Conservation (phyloP, 2,888 invertebrate genomes). For the Apamea sordens region DNA sequence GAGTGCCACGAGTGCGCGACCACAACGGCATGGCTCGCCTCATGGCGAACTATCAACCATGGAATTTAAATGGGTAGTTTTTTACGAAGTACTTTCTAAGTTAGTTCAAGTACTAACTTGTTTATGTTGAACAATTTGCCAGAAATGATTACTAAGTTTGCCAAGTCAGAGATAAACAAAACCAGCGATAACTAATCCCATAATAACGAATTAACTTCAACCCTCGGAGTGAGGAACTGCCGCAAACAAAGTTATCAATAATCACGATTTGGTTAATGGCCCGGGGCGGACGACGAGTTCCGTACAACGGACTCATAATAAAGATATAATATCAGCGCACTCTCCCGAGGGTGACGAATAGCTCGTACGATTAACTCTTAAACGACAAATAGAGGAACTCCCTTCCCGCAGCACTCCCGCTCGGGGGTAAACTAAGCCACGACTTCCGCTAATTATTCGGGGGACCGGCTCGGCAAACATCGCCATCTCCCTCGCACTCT, state of each 20-base stretch:
- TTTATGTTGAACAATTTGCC: slow-evolving; percentile 31
- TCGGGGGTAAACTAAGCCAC: slow-evolving; percentile 89
- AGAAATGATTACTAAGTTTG: slow-evolving; percentile 5
- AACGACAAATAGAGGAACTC: slow-evolving; percentile 90
- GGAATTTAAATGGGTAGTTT: slow-evolving; percentile 22
- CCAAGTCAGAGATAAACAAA: slow-evolving; percentile 20
- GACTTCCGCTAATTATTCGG: slow-evolving; percentile 90
- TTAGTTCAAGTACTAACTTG: not conserved
- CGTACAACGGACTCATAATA: slow-evolving; percentile 85
- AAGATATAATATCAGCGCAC: slow-evolving; percentile 88
- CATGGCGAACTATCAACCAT: slow-evolving; percentile 54
- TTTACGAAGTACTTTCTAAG: slow-evolving; percentile 12
- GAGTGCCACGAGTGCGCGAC: slow-evolving; percentile 60
- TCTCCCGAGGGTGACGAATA: slow-evolving; percentile 90
- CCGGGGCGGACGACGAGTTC: slow-evolving; percentile 77
- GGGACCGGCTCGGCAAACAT: slow-evolving; percentile 84
- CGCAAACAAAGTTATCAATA: slow-evolving; percentile 88
- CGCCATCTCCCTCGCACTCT: slow-evolving; percentile 85
- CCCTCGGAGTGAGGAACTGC: slow-evolving; percentile 64
- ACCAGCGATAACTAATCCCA: slow-evolving; percentile 47
- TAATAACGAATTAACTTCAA: slow-evolving; percentile 45
- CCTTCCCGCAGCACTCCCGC: slow-evolving; percentile 84
- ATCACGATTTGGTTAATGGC: slow-evolving; percentile 87
- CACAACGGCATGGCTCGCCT: slow-evolving; percentile 53
- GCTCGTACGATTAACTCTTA: slow-evolving; percentile 90